phyloP scores from a whole-genome alignment of 2,888 invertebrate species.

The Coremacera marginata region DNA sequence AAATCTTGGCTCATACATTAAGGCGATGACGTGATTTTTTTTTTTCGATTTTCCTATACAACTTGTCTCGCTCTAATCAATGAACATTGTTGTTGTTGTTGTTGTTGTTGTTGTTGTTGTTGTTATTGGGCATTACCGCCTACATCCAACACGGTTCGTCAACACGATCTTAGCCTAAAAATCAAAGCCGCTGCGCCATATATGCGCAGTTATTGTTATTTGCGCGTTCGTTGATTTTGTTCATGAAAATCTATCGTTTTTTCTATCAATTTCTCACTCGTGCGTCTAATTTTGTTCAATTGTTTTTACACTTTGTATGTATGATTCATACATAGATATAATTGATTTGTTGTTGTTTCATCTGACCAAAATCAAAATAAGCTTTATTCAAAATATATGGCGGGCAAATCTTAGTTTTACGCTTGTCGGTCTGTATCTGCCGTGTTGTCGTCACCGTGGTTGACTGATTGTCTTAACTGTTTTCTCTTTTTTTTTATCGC shows the following conservation, averaged over 20 bases:
- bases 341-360: neutral
- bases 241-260: no score
- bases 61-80: neutral
- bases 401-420: no score
- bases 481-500: no score
- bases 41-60: neutral
- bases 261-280: neutral
- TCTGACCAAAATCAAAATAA: neutral
- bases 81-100: neutral
- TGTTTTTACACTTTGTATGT: neutral
- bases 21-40: neutral
- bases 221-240: neutral
- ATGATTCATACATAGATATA: neutral
- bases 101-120: no score
- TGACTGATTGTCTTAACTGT: no score
- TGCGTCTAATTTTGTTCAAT: neutral
- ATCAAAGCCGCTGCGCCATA: slow-evolving; percentile 18
- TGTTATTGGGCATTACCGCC: neutral
- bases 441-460: no score
- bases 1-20: neutral
- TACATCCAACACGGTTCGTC: neutral
- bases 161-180: neutral
- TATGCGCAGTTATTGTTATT: neutral
- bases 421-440: neutral
- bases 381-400: no score